These are phyloP conservation scores for Scrobipalpa atriplicella DNA, from an alignment of 2,888 invertebrate genomes.

Conservation along the genomic window DNA sequence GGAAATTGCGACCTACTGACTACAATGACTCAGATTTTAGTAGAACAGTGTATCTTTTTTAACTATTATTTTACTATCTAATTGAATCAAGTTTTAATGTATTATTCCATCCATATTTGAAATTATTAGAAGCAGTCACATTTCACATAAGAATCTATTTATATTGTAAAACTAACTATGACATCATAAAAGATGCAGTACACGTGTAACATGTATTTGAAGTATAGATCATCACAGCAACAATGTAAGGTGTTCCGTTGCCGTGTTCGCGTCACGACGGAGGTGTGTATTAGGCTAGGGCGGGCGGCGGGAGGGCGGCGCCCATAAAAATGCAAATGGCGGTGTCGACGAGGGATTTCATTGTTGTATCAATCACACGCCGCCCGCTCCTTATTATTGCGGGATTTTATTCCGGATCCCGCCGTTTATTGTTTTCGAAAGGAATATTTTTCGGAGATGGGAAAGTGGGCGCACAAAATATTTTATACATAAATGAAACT, in stretches of 20 bases:
- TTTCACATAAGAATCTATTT: background rate
- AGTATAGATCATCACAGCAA: constrained; percentile 5
- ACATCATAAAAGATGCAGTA: background rate
- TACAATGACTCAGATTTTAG: background rate
- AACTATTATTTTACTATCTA: no score
- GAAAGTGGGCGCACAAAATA: constrained; percentile 11
- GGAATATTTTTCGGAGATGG: constrained; percentile 46
- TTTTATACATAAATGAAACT: constrained; percentile 30
- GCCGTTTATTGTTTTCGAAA: constrained; percentile 65
- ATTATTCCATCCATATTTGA: no score
- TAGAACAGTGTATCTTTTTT: no score
- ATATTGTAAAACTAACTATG: background rate
- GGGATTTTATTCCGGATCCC: constrained; percentile 58
- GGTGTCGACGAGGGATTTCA: constrained; percentile 80
- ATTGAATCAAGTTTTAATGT: no score
- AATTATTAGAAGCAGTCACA: no score
- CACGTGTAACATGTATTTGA: background rate
- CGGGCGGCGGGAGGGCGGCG: constrained; percentile 49
- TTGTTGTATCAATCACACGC: constrained; percentile 75
- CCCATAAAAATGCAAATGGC: constrained; percentile 83
- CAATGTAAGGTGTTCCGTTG: constrained; percentile 11
- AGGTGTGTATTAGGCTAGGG: constrained; percentile 29
- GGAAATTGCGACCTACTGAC: background rate
- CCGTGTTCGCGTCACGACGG: constrained; percentile 16
- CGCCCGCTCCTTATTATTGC: constrained; percentile 67